These are phyloP conservation scores for Zeus faber DNA, from an alignment of 2,113 vertebrate genomes.

Conservation along the genomic window DNA sequence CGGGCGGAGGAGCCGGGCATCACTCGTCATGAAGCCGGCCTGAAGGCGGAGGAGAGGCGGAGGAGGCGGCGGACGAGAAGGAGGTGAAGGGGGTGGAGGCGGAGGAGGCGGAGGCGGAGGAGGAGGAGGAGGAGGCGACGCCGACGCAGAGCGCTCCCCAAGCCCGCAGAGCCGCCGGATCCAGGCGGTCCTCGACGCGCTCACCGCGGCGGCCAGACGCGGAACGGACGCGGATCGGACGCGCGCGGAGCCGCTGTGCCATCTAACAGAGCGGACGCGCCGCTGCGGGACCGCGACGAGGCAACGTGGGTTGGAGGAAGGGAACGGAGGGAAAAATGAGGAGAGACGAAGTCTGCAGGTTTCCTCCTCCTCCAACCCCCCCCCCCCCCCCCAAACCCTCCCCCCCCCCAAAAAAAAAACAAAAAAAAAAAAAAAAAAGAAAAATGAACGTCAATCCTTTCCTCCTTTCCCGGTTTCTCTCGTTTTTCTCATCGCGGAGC, in stretches of 20 bases:
- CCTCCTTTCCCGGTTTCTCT: conserved; percentile 14
- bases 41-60: conserved; percentile 41
- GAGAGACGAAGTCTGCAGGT: neutral
- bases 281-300: neutral
- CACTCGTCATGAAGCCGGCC: conserved; percentile 66
- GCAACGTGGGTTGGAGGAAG: neutral
- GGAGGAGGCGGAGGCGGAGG: neutral
- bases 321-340: neutral
- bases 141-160: conserved; percentile 8
- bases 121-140: conserved; percentile 44
- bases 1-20: conserved; percentile 69
- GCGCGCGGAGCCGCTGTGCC: neutral
- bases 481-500: conserved; percentile 58
- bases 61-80: conserved; percentile 25
- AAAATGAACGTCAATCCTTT: conserved; percentile 49
- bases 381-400: too few relatives aligned
- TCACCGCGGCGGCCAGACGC: neutral
- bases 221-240: neutral
- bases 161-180: neutral
- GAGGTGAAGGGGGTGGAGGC: conserved; percentile 25
- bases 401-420: too few relatives aligned
- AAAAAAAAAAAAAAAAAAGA: conserved; percentile 16
- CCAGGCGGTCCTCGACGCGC: neutral
- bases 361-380: too few relatives aligned
- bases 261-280: neutral